Evolutionary conservation across 2,888 invertebrate genomes (phyloP).

Genomic region (Mythimna lalbum): DNA sequence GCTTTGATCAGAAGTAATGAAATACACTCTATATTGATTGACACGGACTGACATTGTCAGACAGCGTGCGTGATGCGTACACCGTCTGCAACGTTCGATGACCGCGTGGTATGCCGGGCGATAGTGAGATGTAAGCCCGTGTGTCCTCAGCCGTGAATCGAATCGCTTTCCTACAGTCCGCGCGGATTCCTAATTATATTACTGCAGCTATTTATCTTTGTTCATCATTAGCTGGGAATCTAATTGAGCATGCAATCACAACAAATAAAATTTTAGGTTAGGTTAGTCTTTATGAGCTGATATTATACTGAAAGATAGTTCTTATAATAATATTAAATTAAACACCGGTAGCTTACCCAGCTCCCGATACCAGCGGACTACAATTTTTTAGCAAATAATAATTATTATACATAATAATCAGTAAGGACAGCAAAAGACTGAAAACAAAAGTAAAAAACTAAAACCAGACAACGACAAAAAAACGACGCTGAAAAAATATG

Average conservation of each 20-base stretch:
- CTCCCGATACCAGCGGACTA: too few relatives aligned
- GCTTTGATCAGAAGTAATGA: background rate
- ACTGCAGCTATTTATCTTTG: background rate
- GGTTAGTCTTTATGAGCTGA: too few relatives aligned
- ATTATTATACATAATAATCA: too few relatives aligned
- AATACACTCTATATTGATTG: background rate
- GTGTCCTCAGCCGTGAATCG: conserved; percentile 68
- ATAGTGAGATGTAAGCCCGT: conserved; percentile 64
- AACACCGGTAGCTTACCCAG: too few relatives aligned
- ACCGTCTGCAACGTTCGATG: conserved; percentile 59
- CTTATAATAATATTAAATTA: too few relatives aligned
- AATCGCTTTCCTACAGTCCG: conserved; percentile 65
- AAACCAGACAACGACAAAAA: too few relatives aligned
- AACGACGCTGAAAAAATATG: too few relatives aligned
- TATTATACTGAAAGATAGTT: too few relatives aligned
- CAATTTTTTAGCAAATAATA: too few relatives aligned
- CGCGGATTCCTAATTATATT: conserved; percentile 45
- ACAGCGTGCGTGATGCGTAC: conserved; percentile 27
- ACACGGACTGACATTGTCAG: background rate
- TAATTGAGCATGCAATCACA: conserved; percentile 21
- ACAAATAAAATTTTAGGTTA: background rate
- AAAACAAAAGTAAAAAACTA: too few relatives aligned
- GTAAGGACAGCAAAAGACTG: too few relatives aligned
- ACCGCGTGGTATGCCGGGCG: conserved; percentile 69
- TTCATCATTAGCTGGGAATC: background rate